These are phyloP conservation scores for Phortica magna DNA, from an alignment of 2,888 invertebrate species.

Conservation along the genomic window DNA sequence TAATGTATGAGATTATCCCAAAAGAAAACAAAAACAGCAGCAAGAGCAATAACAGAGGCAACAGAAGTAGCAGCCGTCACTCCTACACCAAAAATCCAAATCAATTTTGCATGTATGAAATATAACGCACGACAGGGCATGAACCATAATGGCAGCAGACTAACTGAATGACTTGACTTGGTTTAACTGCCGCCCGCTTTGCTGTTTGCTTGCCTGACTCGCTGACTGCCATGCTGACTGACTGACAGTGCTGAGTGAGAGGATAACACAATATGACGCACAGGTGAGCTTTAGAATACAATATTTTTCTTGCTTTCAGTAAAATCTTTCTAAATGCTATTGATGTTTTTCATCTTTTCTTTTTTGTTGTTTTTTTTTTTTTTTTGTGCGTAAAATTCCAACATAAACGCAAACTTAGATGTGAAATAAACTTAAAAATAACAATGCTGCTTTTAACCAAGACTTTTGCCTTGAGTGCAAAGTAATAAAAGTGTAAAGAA, in stretches of 20 bases:
- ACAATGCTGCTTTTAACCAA: slow-evolving; percentile 28
- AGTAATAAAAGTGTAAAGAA: slow-evolving; percentile 17
- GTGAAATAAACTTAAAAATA: slow-evolving; percentile 31
- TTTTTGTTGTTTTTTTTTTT: neutral
- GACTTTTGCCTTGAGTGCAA: slow-evolving; percentile 19
- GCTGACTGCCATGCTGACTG: slow-evolving; percentile 13
- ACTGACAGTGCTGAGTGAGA: neutral
- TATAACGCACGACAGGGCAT: slow-evolving; percentile 18
- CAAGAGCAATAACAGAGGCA: neutral
- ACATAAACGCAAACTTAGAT: slow-evolving; percentile 26
- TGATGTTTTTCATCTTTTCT: slow-evolving; percentile 22
- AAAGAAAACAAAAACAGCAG: slow-evolving; percentile 61
- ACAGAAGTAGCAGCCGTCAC: slow-evolving; percentile 31
- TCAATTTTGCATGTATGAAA: slow-evolving; percentile 64
- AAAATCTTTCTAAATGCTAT: slow-evolving; percentile 31
- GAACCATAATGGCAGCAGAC: slow-evolving; percentile 20
- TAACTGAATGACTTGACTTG: neutral
- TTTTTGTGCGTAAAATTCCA: slow-evolving; percentile 21
- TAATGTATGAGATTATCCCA: slow-evolving; percentile 68
- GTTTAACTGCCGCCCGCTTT: neutral
- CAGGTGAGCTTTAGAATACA: slow-evolving; percentile 12
- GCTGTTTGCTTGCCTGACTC: neutral
- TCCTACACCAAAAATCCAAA: slow-evolving; percentile 48
- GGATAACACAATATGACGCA: neutral
- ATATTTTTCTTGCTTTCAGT: neutral